Percentiles rank a stretch among this genome's conserved stretches.
phyloP scores from a whole-genome alignment of 2,888 invertebrate genomes.

The Anthoptus insignis region DNA sequence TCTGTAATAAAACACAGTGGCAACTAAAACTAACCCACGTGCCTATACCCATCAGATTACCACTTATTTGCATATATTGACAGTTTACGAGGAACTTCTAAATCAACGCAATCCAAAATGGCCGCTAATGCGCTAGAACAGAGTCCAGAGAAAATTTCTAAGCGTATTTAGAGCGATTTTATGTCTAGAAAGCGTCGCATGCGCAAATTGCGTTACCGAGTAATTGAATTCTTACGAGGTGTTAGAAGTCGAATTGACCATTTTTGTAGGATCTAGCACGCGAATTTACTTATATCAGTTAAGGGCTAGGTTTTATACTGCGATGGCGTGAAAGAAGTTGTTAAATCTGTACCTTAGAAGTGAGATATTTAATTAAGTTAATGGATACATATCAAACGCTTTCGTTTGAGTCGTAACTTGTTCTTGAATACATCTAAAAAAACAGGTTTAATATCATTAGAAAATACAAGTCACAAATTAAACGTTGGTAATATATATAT shows the following conservation, averaged over 20 bases:
- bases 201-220: slow-evolving; percentile 74
- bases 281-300: slow-evolving; percentile 59
- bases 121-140: slow-evolving; percentile 37
- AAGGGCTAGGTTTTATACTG: slow-evolving; percentile 51
- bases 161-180: slow-evolving; percentile 43
- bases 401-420: neutral
- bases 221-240: slow-evolving; percentile 81
- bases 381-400: slow-evolving; percentile 6
- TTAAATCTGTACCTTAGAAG: slow-evolving; percentile 26
- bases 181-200: slow-evolving; percentile 61
- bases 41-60: slow-evolving; percentile 71
- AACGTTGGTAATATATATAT: too few relatives aligned
- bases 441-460: too few relatives aligned
- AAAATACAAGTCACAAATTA: too few relatives aligned
- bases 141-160: slow-evolving; percentile 29
- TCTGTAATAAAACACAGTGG: slow-evolving; percentile 80
- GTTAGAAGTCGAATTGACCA: slow-evolving; percentile 75
- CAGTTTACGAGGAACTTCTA: slow-evolving; percentile 64
- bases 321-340: slow-evolving; percentile 42
- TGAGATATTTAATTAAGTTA: slow-evolving; percentile 23
- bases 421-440: too few relatives aligned
- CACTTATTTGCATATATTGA: slow-evolving; percentile 80
- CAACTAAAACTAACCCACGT: slow-evolving; percentile 73
- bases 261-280: slow-evolving; percentile 81
- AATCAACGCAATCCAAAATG: slow-evolving; percentile 42